Evolutionary conservation across 2,888 invertebrate genomes (phyloP).

Genomic region (Aporophyla nigra): DNA sequence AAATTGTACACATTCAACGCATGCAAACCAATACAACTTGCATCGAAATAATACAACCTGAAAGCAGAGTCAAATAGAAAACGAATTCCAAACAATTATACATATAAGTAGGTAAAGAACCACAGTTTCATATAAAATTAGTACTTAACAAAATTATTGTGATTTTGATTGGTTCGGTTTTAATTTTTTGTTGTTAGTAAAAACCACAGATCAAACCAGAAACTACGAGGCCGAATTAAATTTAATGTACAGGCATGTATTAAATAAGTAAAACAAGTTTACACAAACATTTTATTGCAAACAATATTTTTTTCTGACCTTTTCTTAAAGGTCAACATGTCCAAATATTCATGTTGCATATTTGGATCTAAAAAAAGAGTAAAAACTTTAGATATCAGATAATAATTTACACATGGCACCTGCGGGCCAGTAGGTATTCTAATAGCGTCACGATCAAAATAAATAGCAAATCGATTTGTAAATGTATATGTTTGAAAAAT

Average conservation of each 20-base stretch:
- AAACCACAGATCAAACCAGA: constrained; percentile 9
- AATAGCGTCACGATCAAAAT: neutral
- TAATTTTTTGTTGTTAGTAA: constrained; percentile 3
- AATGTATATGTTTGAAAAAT: neutral
- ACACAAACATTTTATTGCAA: neutral
- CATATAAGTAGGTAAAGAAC: neutral
- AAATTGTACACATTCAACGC: neutral
- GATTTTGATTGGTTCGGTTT: neutral
- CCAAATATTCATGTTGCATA: neutral
- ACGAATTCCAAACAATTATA: neutral
- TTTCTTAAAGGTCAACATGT: neutral
- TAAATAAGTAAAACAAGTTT: constrained; percentile 2
- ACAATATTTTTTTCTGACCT: neutral
- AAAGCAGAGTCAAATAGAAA: neutral
- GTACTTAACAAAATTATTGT: constrained; percentile 5
- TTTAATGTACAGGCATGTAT: neutral
- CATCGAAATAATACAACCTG: neutral
- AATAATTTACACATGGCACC: neutral
- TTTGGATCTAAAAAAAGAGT: neutral
- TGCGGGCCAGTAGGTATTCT: neutral
- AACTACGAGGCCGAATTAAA: neutral
- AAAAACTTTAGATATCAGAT: neutral
- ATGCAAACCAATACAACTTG: neutral
- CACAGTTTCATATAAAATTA: constrained; percentile 10
- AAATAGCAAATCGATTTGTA: neutral